These are phyloP conservation scores for Nephrotoma appendiculata DNA, from an alignment of 2,888 invertebrate species.

Conservation along the genomic window DNA sequence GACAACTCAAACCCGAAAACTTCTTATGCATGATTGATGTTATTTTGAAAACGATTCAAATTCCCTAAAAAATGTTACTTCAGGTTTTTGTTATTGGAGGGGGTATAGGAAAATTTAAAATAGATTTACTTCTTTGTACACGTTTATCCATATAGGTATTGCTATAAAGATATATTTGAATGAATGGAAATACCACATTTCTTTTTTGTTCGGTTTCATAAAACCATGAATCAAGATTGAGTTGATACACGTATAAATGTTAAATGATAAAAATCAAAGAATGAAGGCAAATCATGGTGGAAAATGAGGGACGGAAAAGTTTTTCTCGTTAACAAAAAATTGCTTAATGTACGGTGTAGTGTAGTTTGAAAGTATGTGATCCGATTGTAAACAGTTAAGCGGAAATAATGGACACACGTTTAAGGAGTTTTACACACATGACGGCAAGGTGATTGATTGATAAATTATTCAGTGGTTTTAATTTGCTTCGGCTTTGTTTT, in stretches of 20 bases:
- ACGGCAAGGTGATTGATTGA: no score
- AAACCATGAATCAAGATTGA: neutral
- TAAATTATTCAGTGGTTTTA: no score
- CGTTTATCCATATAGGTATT: neutral
- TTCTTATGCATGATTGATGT: neutral
- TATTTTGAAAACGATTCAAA: neutral
- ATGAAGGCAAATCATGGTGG: neutral
- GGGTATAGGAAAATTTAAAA: neutral
- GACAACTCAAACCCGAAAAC: neutral
- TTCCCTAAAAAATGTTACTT: neutral
- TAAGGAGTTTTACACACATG: no score
- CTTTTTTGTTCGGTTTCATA: neutral
- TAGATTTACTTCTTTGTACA: no score
- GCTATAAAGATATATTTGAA: neutral
- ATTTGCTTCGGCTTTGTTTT: no score
- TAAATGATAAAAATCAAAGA: neutral
- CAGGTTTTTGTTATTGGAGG: neutral
- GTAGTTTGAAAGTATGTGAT: no score
- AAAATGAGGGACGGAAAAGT: neutral
- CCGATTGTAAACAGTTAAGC: no score
- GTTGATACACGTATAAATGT: neutral
- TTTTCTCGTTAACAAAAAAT: no score
- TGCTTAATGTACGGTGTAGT: no score
- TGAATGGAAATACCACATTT: neutral
- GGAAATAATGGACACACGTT: no score